These are phyloP conservation scores for Todiramphus saurophagus DNA, from an alignment of 2,113 vertebrate species.

Conservation along the genomic window DNA sequence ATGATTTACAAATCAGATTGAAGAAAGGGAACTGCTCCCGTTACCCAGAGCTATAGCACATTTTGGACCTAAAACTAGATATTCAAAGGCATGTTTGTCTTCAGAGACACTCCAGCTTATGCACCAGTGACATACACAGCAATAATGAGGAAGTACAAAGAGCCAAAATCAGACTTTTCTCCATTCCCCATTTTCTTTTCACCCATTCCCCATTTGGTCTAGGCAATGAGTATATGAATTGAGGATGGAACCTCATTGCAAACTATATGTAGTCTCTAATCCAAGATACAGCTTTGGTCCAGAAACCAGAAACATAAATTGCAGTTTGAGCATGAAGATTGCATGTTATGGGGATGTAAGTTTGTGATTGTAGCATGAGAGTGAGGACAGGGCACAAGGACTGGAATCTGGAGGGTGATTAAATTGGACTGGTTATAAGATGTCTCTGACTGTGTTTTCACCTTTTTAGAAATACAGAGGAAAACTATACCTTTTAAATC, in stretches of 20 bases:
- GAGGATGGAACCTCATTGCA: neutral
- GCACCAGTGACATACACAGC: neutral
- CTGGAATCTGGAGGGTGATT: neutral
- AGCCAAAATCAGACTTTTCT: neutral
- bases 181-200: neutral
- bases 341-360: too few relatives aligned
- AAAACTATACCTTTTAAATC: neutral
- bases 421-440: neutral
- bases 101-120: neutral
- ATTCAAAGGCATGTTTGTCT: neutral
- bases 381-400: neutral
- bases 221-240: neutral
- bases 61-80: neutral
- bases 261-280: neutral
- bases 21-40: neutral
- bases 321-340: neutral
- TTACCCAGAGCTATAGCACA: neutral
- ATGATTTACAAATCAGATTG: neutral
- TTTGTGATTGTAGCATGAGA: neutral
- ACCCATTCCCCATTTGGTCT: neutral
- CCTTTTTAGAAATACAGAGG: neutral
- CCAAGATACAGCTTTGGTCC: neutral
- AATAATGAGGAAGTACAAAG: accelerated
- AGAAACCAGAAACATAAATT: neutral
- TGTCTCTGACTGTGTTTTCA: neutral